Evolutionary conservation across 1,140 invertebrate genomes (phyloP).

Genomic region (Pseudomyrmex flavicornis): DNA sequence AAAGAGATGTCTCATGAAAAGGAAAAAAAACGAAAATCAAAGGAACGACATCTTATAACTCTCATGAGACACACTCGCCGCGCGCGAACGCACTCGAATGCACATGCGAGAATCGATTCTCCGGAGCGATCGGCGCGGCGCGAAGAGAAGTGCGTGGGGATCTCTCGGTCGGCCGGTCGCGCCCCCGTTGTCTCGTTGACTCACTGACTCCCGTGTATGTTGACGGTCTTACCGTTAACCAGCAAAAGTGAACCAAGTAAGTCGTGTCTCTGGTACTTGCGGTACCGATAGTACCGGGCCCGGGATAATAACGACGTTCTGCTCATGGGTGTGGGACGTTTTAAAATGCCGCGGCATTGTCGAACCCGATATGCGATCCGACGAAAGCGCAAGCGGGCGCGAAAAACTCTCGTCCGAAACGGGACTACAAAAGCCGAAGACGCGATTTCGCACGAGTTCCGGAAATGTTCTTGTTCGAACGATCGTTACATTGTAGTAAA

Average conservation of each 20-base stretch:
- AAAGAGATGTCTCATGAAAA: too few species aligned
- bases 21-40: too few species aligned
- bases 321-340: conserved; percentile 60
- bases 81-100: conserved; percentile 19
- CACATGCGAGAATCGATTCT: conserved; percentile 68
- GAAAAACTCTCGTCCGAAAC: conserved; percentile 13
- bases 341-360: conserved; percentile 62
- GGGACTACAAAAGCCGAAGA: conserved; percentile 10
- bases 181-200: conserved; percentile 77
- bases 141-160: conserved; percentile 67
- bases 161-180: conserved; percentile 45
- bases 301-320: conserved; percentile 43
- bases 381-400: conserved; percentile 67
- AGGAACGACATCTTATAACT: not conserved
- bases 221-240: conserved; percentile 81
- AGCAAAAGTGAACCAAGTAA: conserved; percentile 82
- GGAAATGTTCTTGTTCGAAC: too few species aligned
- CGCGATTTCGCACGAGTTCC: conserved; percentile 2
- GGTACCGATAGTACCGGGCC: conserved; percentile 73
- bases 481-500: too few species aligned
- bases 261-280: conserved; percentile 82
- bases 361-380: not conserved
- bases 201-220: conserved; percentile 74
- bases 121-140: conserved; percentile 65
- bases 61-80: not conserved